These are phyloP conservation scores for Neoitamus cyanurus DNA, from an alignment of 2,888 invertebrate species.

Conservation along the genomic window DNA sequence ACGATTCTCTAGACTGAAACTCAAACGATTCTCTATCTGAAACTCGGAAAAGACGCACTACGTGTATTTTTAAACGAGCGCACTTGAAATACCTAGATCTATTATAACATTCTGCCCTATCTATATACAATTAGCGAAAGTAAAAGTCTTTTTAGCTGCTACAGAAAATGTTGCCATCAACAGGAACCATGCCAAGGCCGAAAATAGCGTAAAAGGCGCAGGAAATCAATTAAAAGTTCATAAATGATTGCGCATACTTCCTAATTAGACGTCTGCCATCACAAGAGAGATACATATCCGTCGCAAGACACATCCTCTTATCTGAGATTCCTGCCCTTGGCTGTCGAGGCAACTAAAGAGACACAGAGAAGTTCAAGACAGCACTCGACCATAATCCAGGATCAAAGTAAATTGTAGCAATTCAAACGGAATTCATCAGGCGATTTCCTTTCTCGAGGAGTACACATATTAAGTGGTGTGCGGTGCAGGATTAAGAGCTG, in stretches of 20 bases:
- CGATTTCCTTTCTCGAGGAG: slow-evolving; percentile 10
- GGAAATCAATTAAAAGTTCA: slow-evolving; percentile 43
- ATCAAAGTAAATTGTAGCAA: slow-evolving; percentile 48
- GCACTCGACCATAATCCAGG: slow-evolving; percentile 43
- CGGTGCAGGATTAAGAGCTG: neutral
- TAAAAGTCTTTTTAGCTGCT: neutral
- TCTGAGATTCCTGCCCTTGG: neutral
- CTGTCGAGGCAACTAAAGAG: neutral
- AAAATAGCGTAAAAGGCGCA: neutral
- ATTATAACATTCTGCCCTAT: neutral
- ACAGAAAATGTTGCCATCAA: neutral
- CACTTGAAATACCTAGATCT: too few species aligned
- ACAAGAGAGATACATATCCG: neutral
- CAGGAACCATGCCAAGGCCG: neutral
- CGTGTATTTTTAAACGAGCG: too few species aligned
- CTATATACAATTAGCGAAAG: neutral
- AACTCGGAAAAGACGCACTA: too few species aligned
- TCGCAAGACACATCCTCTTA: slow-evolving; percentile 34
- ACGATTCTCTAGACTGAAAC: too few species aligned
- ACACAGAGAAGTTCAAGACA: slow-evolving; percentile 5
- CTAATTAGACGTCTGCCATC: slow-evolving; percentile 30
- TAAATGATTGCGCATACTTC: slow-evolving; percentile 53
- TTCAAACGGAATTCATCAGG: slow-evolving; percentile 47
- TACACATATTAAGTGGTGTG: slow-evolving; percentile 5
- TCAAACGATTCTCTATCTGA: too few species aligned